A percentile compares a stretch with the other conserved stretches of the same genome.
These are phyloP conservation scores for Steatornis caripensis DNA, from an alignment of 2,113 vertebrate species.

Conservation along the genomic window DNA sequence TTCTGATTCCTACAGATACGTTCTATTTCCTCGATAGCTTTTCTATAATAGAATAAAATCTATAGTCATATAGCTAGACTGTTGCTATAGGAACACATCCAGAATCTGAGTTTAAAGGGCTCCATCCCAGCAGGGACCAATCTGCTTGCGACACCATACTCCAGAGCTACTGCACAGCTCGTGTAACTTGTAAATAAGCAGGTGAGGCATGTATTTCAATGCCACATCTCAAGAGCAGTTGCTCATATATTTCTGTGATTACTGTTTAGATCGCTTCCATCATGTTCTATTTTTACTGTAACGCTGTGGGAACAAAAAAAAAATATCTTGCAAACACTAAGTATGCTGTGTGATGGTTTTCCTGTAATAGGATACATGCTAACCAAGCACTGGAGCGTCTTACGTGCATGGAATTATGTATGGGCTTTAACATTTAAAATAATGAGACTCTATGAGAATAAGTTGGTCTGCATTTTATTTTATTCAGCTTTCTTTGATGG, in stretches of 20 bases:
- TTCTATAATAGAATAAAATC: background rate
- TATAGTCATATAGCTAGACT: accelerated
- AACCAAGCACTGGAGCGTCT: background rate
- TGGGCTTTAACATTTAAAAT: background rate
- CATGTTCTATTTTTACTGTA: background rate
- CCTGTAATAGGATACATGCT: background rate
- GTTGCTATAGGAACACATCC: background rate
- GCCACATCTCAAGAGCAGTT: background rate
- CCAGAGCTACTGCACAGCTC: background rate
- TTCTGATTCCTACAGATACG: background rate
- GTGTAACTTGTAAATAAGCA: accelerated
- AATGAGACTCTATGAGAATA: background rate
- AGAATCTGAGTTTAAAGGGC: background rate
- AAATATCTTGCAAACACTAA: background rate
- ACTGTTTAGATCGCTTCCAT: background rate
- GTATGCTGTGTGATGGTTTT: background rate
- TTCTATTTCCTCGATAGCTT: background rate
- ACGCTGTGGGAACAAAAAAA: background rate
- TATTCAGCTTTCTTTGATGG: background rate
- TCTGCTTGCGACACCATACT: accelerated
- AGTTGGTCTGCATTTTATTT: background rate
- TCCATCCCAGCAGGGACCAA: background rate
- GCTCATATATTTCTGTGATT: accelerated
- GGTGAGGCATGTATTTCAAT: background rate
- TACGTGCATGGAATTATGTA: background rate